phyloP scores from a whole-genome alignment of 2,888 invertebrate genomes.

The Linnaemya tessellans region DNA sequence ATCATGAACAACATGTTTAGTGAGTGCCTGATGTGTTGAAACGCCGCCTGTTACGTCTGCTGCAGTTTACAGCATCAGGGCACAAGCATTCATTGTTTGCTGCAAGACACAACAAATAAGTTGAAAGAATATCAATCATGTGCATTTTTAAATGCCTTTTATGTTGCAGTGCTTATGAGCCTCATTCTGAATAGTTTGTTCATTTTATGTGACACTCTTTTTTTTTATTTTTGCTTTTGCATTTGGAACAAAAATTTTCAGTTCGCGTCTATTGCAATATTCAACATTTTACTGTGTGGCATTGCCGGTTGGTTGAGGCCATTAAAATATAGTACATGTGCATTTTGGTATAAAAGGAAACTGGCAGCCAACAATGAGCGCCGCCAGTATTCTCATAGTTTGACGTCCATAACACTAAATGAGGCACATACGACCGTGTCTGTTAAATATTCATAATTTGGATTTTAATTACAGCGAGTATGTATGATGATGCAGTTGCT shows the following conservation, averaged over 20 bases:
- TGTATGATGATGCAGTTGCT: constrained; percentile 13
- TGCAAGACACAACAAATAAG: constrained; percentile 46
- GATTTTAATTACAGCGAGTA: constrained; percentile 24
- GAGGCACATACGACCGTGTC: constrained; percentile 53
- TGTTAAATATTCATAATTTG: constrained; percentile 58
- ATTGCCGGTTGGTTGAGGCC: constrained; percentile 44
- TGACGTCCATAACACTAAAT: constrained; percentile 33
- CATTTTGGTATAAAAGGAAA: neutral
- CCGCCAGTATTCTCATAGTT: constrained; percentile 36
- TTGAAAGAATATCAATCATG: constrained; percentile 69
- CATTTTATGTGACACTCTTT: constrained; percentile 67
- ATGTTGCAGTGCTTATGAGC: constrained; percentile 12
- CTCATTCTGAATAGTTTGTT: constrained; percentile 36
- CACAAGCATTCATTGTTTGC: constrained; percentile 1
- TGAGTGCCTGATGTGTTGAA: neutral
- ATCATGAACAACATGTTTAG: constrained; percentile 56
- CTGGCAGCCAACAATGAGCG: constrained; percentile 53
- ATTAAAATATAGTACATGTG: constrained; percentile 32
- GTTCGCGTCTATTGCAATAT: constrained; percentile 43
- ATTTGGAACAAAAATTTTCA: neutral
- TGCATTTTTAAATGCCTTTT: constrained; percentile 40
- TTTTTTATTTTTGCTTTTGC: constrained; percentile 36
- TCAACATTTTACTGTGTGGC: constrained; percentile 55
- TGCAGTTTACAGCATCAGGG: constrained; percentile 28
- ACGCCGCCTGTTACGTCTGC: constrained; percentile 28